These are phyloP conservation scores for Marasmarcha lunaedactyla DNA, from an alignment of 2,888 invertebrate genomes.

Conservation along the genomic window DNA sequence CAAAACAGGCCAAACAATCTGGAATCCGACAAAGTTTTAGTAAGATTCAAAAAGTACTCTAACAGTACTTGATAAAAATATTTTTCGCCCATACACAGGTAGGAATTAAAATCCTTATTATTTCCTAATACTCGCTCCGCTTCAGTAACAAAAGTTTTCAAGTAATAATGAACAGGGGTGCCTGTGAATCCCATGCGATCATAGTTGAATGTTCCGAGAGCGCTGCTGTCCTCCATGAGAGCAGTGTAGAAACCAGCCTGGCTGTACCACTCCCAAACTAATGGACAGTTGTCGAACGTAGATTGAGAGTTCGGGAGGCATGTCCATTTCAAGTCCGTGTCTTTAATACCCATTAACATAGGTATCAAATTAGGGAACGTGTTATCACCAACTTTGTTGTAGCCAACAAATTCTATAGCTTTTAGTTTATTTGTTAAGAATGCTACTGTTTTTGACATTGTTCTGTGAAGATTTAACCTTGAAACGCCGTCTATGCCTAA, in stretches of 20 bases:
- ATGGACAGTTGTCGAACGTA: slow-evolving; percentile 82
- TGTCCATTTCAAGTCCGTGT: slow-evolving; percentile 71
- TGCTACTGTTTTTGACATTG: slow-evolving; percentile 79
- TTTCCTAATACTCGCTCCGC: slow-evolving; percentile 77
- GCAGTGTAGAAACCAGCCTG: slow-evolving; percentile 80
- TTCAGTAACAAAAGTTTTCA: slow-evolving; percentile 78
- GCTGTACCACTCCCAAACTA: slow-evolving; percentile 86
- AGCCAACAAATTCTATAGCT: slow-evolving; percentile 85
- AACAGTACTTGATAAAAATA: slow-evolving; percentile 78
- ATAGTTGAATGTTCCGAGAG: slow-evolving; percentile 85
- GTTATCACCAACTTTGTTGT: slow-evolving; percentile 94
- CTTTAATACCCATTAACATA: slow-evolving; percentile 78
- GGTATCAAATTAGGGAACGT: slow-evolving; percentile 92
- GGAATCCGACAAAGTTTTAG: slow-evolving; percentile 65
- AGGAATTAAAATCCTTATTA: slow-evolving; percentile 72
- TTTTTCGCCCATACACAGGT: slow-evolving; percentile 77
- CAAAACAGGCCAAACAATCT: slow-evolving; percentile 87
- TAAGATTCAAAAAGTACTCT: slow-evolving; percentile 77
- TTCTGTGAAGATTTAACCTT: slow-evolving; percentile 84
- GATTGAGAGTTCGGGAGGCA: slow-evolving; percentile 73
- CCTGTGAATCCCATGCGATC: slow-evolving; percentile 79
- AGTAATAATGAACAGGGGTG: slow-evolving; percentile 89
- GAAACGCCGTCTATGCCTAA: slow-evolving; percentile 90
- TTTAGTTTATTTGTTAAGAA: slow-evolving; percentile 69
- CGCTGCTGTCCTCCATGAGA: slow-evolving; percentile 85